A percentile compares a stretch with the other conserved stretches of the same genome.
Conservation (phyloP, 2,888 invertebrate genomes). For the Ennomos fuscantarius region DNA sequence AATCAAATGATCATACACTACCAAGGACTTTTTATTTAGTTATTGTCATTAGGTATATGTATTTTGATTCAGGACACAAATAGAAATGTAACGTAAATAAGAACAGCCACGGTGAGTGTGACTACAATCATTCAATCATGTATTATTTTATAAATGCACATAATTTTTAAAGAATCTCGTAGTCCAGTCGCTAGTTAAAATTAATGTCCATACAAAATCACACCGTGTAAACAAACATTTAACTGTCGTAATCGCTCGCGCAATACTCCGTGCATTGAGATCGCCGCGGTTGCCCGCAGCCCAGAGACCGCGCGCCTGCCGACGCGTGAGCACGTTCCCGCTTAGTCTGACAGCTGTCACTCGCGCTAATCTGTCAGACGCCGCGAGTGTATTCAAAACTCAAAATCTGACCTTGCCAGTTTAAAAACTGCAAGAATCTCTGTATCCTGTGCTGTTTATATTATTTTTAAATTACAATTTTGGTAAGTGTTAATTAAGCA, state of each 20-base stretch:
- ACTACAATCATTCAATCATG: too few species aligned
- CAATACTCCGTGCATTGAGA: constrained; percentile 24
- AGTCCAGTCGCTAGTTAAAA: neutral
- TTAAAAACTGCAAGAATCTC: constrained; percentile 8
- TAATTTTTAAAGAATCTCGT: constrained; percentile 1
- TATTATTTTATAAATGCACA: neutral
- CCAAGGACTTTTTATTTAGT: too few species aligned
- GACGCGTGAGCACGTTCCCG: constrained; percentile 54
- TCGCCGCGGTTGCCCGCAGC: constrained; percentile 19
- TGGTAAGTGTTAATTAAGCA: constrained; percentile 22
- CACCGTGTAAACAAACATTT: constrained; percentile 20
- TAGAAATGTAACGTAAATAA: too few species aligned
- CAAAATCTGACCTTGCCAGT: constrained; percentile 15
- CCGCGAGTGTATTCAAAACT: constrained; percentile 53
- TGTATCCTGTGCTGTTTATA: constrained; percentile 4
- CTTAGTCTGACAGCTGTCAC: constrained; percentile 50
- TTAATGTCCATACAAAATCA: constrained; percentile 18
- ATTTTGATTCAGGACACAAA: too few species aligned
- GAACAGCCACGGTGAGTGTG: too few species aligned
- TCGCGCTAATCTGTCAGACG: constrained; percentile 30
- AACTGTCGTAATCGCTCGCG: constrained; percentile 38
- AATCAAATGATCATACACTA: too few species aligned
- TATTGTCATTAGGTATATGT: too few species aligned
- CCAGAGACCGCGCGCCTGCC: constrained; percentile 52
- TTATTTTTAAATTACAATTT: constrained; percentile 7